Evolutionary conservation across 2,797 vertebrate genomes (phyloP).

Genomic region (Peromyscus attwateri): DNA sequence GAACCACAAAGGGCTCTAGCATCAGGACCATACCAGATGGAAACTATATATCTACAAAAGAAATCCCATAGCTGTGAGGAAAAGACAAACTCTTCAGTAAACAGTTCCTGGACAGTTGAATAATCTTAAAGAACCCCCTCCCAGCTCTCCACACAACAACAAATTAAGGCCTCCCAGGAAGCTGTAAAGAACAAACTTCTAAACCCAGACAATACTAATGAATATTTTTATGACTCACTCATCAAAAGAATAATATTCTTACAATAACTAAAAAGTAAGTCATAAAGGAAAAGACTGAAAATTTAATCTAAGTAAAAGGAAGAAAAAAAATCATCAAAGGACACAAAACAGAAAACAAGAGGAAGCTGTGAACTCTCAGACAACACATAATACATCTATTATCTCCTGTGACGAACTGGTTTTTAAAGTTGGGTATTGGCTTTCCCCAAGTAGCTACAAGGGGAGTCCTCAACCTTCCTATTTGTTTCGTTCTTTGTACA

Average conservation of each 20-base stretch:
- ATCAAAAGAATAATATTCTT: constrained; percentile 32
- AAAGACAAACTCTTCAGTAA: not conserved
- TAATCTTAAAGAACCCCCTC: not conserved
- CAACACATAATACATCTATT: not conserved
- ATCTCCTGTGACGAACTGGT: constrained; percentile 20
- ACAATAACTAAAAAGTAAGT: not conserved
- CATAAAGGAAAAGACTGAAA: not conserved
- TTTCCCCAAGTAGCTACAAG: not conserved
- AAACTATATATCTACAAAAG: not conserved
- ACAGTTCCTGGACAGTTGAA: not conserved
- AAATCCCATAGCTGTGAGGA: not conserved
- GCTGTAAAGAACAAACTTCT: not conserved
- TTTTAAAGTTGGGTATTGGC: not conserved
- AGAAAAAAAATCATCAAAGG: not conserved
- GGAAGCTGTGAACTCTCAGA: not conserved
- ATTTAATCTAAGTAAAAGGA: constrained; percentile 32
- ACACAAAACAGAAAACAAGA: not conserved
- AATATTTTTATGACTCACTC: not conserved
- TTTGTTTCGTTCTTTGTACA: not conserved
- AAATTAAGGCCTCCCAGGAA: not conserved
- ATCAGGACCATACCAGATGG: not conserved
- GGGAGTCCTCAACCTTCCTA: not conserved
- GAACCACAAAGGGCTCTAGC: not conserved
- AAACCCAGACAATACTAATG: not conserved
- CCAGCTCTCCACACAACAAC: not conserved